phyloP scores from a whole-genome alignment of 1,140 invertebrate species.

The Tenebrio molitor region DNA sequence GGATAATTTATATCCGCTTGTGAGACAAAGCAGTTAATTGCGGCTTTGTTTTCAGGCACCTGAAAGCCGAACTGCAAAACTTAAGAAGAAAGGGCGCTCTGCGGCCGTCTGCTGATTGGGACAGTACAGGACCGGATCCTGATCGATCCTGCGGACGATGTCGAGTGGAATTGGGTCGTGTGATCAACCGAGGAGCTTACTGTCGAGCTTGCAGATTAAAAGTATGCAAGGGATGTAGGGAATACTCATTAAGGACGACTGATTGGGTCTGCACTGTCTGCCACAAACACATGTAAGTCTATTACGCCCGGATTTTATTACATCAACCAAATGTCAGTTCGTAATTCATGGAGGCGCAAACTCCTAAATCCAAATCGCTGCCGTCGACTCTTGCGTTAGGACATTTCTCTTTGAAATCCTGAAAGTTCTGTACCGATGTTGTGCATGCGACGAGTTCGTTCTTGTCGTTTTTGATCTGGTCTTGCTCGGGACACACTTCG shows the following conservation, averaged over 20 bases:
- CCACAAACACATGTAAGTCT: slow-evolving; percentile 81
- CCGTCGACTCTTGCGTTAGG: slow-evolving; percentile 43
- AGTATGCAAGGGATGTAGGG: slow-evolving; percentile 82
- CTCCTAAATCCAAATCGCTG: not conserved
- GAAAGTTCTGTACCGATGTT: slow-evolving; percentile 35
- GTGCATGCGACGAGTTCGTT: slow-evolving; percentile 42
- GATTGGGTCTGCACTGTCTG: slow-evolving; percentile 84
- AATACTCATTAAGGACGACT: slow-evolving; percentile 71
- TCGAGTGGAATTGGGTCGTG: slow-evolving; percentile 77
- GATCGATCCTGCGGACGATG: slow-evolving; percentile 79
- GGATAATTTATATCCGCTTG: no score
- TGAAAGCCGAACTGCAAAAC: slow-evolving; percentile 75
- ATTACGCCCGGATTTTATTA: not conserved
- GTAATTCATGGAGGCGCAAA: slow-evolving; percentile 18
- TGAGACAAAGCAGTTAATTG: slow-evolving; percentile 10
- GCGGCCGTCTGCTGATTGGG: slow-evolving; percentile 64
- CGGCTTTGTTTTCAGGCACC: slow-evolving; percentile 68
- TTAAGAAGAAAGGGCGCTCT: slow-evolving; percentile 73
- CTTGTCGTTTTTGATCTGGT: slow-evolving; percentile 43
- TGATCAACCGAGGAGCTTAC: slow-evolving; percentile 81
- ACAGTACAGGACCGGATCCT: slow-evolving; percentile 65
- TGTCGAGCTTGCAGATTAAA: slow-evolving; percentile 78
- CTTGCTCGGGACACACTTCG: slow-evolving; percentile 41
- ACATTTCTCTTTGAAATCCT: slow-evolving; percentile 19
- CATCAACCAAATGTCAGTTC: slow-evolving; percentile 16